A percentile compares a stretch with the other conserved stretches of the same genome.
These are phyloP conservation scores for Cryptocephalus primarius DNA, from an alignment of 2,888 invertebrate genomes.

Conservation along the genomic window DNA sequence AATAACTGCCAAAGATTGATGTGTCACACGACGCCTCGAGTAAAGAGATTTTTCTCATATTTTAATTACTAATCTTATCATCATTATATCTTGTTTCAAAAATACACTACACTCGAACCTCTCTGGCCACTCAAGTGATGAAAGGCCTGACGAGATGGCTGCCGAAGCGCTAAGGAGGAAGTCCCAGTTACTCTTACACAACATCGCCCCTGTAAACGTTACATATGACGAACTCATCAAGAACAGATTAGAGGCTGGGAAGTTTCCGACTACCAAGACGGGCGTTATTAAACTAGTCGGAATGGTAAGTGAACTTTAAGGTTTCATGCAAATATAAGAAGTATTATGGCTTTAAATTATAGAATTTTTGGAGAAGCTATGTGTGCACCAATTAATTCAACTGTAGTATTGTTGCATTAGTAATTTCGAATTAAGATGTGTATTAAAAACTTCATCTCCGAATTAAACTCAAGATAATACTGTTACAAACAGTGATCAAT, in stretches of 20 bases:
- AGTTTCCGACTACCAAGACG: constrained; percentile 21
- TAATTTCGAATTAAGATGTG: too few relatives aligned
- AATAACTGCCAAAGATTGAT: too few relatives aligned
- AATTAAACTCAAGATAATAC: too few relatives aligned
- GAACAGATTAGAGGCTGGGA: constrained; percentile 20
- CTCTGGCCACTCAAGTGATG: not conserved
- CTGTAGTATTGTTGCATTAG: too few relatives aligned
- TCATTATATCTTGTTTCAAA: too few relatives aligned
- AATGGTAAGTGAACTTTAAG: constrained; percentile 16
- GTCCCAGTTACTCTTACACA: constrained; percentile 16
- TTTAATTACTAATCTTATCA: too few relatives aligned
- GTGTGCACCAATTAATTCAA: too few relatives aligned
- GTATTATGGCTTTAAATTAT: not conserved
- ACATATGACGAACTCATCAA: constrained; percentile 20
- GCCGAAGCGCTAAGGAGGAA: constrained; percentile 15
- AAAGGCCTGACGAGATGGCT: constrained; percentile 10
- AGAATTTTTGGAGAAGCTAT: not conserved
- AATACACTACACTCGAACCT: too few relatives aligned
- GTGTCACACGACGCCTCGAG: too few relatives aligned
- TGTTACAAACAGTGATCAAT: too few relatives aligned
- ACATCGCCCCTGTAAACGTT: constrained; percentile 16
- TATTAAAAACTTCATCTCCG: too few relatives aligned
- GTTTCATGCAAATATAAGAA: not conserved
- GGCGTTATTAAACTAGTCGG: constrained; percentile 21
- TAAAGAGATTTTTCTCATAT: too few relatives aligned